Evolutionary conservation across 2,113 vertebrate genomes (phyloP).

Genomic region (Prinia subflava): DNA sequence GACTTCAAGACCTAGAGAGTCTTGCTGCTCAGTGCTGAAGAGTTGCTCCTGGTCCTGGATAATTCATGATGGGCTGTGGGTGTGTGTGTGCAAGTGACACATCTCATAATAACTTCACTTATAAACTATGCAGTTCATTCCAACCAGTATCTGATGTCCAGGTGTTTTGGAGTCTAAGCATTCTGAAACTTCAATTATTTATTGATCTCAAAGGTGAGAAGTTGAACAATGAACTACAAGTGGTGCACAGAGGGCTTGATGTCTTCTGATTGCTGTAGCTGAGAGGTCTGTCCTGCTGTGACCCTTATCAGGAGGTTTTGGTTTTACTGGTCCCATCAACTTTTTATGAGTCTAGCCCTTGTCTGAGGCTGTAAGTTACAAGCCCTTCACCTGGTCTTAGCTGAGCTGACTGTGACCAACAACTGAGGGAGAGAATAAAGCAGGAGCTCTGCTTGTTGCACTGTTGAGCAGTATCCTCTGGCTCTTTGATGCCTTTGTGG

Average conservation of each 20-base stretch:
- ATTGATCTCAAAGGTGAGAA: not conserved
- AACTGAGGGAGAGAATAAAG: not conserved
- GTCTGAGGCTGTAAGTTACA: not conserved
- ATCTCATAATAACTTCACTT: rapidly evolving
- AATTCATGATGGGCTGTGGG: not conserved
- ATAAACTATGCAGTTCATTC: not conserved
- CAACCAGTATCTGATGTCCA: not conserved
- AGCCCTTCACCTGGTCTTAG: not conserved
- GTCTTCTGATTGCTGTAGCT: not conserved
- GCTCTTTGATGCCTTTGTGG: not conserved
- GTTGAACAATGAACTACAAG: not conserved
- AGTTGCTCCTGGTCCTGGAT: not conserved
- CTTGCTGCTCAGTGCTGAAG: rapidly evolving
- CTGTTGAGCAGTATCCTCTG: not conserved
- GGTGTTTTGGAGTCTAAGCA: not conserved
- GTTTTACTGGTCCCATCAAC: not conserved
- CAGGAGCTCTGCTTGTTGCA: not conserved
- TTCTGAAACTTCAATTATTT: not conserved
- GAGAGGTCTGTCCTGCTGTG: not conserved
- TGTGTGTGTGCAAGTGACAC: not conserved
- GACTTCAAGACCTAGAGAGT: not conserved
- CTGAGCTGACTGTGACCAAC: not conserved
- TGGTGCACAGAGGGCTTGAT: rapidly evolving
- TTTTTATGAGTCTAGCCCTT: not conserved
- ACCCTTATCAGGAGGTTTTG: not conserved